Conservation (phyloP, 2,888 invertebrate genomes). For the Cyclophora albipunctata region DNA sequence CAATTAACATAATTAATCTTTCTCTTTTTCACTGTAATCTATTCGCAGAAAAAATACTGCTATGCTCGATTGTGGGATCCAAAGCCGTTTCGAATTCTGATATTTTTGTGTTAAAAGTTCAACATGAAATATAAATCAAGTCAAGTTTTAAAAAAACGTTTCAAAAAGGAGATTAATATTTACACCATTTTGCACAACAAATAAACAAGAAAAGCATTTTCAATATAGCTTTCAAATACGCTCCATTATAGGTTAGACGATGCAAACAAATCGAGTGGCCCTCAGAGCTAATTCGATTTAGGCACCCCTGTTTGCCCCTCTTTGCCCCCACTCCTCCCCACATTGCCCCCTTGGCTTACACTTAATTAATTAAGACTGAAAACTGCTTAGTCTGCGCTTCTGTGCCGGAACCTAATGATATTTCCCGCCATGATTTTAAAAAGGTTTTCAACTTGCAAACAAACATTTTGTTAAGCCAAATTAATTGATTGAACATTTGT, state of each 20-base stretch:
- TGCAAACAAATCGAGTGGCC: conserved; percentile 35
- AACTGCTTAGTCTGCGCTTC: conserved; percentile 25
- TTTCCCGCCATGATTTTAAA: conserved; percentile 10
- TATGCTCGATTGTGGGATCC: no score
- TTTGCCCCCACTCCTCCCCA: conserved; percentile 4
- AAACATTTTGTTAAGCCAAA: no score
- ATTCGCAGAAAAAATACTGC: no score
- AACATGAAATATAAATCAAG: no score
- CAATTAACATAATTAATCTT: no score
- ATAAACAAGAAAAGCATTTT: background rate
- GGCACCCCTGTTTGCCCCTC: conserved; percentile 5
- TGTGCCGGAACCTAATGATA: conserved; percentile 11
- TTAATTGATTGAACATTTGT: no score
- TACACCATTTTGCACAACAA: no score
- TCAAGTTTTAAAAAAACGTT: no score
- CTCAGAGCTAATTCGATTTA: conserved; percentile 35
- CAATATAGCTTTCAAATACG: conserved; percentile 11
- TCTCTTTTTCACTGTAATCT: no score
- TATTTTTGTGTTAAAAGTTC: no score
- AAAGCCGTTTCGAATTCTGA: no score
- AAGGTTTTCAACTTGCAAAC: conserved; percentile 1
- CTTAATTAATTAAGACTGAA: conserved; percentile 41
- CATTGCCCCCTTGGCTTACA: conserved; percentile 16
- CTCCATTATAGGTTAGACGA: conserved; percentile 28
- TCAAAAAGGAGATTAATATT: no score